These are phyloP conservation scores for Corticium candelabrum DNA, from an alignment of 37 sponge, comb jelly and placozoan species.

Conservation along the genomic window DNA sequence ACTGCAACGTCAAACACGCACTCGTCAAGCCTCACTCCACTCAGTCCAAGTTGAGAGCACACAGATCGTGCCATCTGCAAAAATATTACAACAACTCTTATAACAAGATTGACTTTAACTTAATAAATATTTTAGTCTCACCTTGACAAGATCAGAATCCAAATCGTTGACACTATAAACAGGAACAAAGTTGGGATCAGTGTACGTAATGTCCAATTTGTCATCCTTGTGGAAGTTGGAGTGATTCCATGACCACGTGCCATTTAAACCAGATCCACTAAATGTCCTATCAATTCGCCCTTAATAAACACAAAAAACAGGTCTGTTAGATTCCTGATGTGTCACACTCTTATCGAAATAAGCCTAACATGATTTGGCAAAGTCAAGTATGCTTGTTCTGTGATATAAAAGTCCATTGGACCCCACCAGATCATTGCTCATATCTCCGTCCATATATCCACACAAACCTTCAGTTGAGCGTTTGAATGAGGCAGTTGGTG, in stretches of 20 bases:
- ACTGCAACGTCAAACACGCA: neutral
- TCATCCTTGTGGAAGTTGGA: neutral
- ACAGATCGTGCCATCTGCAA: neutral
- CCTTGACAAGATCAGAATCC: neutral
- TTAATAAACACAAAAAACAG: neutral
- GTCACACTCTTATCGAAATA: neutral
- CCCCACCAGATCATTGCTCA: neutral
- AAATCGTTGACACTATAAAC: neutral
- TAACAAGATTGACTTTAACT: neutral
- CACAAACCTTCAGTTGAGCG: neutral
- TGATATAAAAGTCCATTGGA: neutral
- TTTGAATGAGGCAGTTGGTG: neutral
- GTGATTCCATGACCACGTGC: conserved; percentile 1
- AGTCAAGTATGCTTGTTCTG: neutral
- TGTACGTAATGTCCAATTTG: neutral
- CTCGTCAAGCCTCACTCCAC: neutral
- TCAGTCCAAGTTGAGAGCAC: neutral
- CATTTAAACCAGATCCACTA: neutral
- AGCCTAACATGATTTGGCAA: neutral
- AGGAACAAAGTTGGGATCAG: neutral
- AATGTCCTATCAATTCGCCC: neutral
- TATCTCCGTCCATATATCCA: neutral
- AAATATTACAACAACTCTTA: neutral
- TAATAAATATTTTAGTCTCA: neutral
- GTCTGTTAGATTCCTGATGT: neutral